Evolutionary conservation across 2,113 vertebrate species (phyloP), one percentile per base, ranked within the genome.

Genomic region (Microtus oregoni): DNA sequence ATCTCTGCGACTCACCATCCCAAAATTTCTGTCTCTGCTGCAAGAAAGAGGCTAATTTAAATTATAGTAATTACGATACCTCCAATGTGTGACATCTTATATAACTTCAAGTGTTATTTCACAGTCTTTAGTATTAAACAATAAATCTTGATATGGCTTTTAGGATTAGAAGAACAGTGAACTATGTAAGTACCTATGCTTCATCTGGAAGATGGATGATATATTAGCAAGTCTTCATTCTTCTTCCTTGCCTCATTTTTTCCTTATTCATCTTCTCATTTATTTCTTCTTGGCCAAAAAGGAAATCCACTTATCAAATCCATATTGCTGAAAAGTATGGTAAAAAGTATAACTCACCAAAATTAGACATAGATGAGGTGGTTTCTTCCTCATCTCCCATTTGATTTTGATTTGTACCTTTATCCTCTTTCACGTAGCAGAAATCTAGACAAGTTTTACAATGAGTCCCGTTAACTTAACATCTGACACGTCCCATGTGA

Each of bases 301-400:
- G 17, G n/a, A 95, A 93, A 94, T 76, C 82, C 44, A 78, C 72
- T 85, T 89, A 44, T 83, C 81, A 95, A 92, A 86, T 15, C 50
- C 76, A 35, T 70, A 94, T 87, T 86, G n/a, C 93, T 93, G 26
- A 72, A 91, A 90, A 90, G 20, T 73, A 58, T 76, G 68, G 13
- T 88, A 11, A n/a, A 96, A 94, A 9, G 30, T n/a, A 79, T 94
- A 96, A 95, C 50, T 97, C 94, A 96, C 61, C 50, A 38, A 95
- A 96, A 97, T 96, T 94, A 96, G 86, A 78, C 63, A 89, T 90
- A 97, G 86, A 92, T 89, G 86, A 91, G 41, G 11, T 73, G 72
- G 0, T 72, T 95, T 95, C 67, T 47, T 63, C 30, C 26, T 85
- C 86, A 85, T 8, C 13, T 44, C 52, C 35, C 92, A 90, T 95